Evolutionary conservation across 2,797 vertebrate genomes (phyloP).

Genomic region (Pseudochirops corinnae): DNA sequence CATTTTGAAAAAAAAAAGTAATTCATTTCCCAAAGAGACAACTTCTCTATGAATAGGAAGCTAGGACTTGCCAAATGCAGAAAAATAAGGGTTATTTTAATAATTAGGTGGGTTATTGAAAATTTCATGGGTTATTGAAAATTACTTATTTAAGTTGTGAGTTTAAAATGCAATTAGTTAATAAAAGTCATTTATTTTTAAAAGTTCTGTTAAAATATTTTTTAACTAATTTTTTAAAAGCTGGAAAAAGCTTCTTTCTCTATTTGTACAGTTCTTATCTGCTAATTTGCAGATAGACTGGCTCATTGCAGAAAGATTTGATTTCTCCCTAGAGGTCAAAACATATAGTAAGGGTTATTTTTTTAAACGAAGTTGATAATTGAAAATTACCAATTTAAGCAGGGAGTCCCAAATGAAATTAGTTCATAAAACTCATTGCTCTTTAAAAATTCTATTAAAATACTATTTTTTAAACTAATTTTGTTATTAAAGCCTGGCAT

Average conservation of each 20-base stretch:
- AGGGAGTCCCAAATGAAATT: conserved; percentile 8
- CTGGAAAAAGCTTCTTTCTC: neutral
- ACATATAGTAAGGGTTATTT: neutral
- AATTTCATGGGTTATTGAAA: neutral
- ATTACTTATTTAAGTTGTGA: neutral
- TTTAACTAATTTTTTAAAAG: neutral
- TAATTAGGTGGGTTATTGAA: neutral
- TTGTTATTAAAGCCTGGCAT: neutral
- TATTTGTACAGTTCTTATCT: neutral
- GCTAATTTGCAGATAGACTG: neutral
- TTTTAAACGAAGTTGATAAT: neutral
- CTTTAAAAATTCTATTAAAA: neutral
- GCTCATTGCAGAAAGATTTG: neutral
- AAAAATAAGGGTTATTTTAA: neutral
- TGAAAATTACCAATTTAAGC: neutral
- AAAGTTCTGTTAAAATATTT: neutral
- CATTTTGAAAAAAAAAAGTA: neutral
- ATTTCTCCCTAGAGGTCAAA: neutral
- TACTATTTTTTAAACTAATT: neutral
- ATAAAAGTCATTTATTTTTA: neutral
- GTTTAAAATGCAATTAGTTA: conserved; percentile 19
- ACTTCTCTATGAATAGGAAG: neutral
- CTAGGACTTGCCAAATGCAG: neutral
- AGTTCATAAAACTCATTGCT: neutral
- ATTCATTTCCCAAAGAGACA: neutral